A percentile compares a stretch with the other conserved stretches of the same genome.
Evolutionary conservation across 2,113 vertebrate genomes (phyloP).

Genomic region (Semnopithecus entellus): DNA sequence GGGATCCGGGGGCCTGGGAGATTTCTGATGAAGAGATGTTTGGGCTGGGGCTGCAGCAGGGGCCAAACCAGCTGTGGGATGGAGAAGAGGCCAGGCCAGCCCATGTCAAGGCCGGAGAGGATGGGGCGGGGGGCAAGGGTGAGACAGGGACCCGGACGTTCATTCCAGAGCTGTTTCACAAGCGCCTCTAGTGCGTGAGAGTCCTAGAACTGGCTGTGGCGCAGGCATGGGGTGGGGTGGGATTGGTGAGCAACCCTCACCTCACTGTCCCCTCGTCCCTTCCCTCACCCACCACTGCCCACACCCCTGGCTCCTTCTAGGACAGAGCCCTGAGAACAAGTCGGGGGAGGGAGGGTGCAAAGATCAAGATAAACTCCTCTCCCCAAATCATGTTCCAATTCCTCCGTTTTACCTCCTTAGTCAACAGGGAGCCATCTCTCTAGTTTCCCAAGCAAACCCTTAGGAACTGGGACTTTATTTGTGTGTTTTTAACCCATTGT

Average conservation of each 20-base stretch:
- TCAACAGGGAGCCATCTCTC: not conserved
- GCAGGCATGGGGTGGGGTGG: not conserved
- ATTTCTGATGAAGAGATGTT: not conserved
- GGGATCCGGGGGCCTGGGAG: not conserved
- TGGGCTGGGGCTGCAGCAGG: not conserved
- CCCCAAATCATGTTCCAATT: too few relatives aligned
- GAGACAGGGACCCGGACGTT: not conserved
- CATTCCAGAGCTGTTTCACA: too few relatives aligned
- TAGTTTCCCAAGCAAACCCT: not conserved
- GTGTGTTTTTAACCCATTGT: not conserved
- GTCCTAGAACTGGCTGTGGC: not conserved
- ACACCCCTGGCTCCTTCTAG: too few relatives aligned
- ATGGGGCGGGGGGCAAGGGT: too few relatives aligned
- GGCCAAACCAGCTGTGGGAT: not conserved
- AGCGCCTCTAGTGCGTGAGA: accelerated
- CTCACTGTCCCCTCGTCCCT: not conserved
- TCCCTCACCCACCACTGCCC: too few relatives aligned
- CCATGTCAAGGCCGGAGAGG: too few relatives aligned
- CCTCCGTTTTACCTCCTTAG: not conserved
- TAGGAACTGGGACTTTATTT: not conserved
- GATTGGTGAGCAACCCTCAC: too few relatives aligned
- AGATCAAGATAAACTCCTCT: not conserved
- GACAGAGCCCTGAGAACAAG: too few relatives aligned
- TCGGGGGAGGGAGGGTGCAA: too few relatives aligned
- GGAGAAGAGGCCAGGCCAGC: too few relatives aligned